Evolutionary conservation across 2,797 vertebrate genomes (phyloP).

Genomic region (Enteromius viviparus): DNA sequence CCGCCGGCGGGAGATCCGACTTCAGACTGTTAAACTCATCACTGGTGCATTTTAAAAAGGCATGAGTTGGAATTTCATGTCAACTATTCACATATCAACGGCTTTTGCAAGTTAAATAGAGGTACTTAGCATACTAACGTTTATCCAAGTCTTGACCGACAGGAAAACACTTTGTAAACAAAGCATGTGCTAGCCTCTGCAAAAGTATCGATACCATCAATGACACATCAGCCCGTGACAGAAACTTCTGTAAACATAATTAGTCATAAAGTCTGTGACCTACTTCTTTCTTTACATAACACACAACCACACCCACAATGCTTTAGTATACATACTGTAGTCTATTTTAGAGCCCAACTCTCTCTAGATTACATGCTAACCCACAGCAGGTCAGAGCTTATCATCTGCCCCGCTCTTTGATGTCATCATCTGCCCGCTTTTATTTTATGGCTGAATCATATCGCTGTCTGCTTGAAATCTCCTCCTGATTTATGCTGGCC

Average conservation of each 20-base stretch:
- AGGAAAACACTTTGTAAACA: not conserved
- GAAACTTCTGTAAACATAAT: conserved; percentile 30
- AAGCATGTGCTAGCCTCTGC: not conserved
- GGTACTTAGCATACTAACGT: not conserved
- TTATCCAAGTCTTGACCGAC: not conserved
- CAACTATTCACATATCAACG: not conserved
- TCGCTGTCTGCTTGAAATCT: conserved; percentile 36
- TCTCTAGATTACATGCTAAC: not conserved
- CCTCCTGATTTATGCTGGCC: conserved; percentile 55
- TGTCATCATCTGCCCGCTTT: conserved; percentile 23
- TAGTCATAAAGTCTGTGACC: conserved; percentile 4
- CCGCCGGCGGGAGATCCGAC: no score
- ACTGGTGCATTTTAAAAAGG: no score
- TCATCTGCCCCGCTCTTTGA: conserved; percentile 15
- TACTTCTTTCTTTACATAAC: conserved; percentile 18
- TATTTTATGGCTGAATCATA: conserved; percentile 62
- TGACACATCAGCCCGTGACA: conserved; percentile 14
- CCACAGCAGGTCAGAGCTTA: conserved; percentile 13
- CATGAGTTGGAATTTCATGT: not conserved
- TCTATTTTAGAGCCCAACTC: not conserved
- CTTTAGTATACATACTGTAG: conserved; percentile 11
- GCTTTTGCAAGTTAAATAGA: not conserved
- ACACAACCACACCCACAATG: conserved; percentile 1
- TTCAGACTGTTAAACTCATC: no score
- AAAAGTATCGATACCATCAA: not conserved